Evolutionary conservation across 23 tunicate genomes (phyloP).

Genomic region (Trididemnum clinides): DNA sequence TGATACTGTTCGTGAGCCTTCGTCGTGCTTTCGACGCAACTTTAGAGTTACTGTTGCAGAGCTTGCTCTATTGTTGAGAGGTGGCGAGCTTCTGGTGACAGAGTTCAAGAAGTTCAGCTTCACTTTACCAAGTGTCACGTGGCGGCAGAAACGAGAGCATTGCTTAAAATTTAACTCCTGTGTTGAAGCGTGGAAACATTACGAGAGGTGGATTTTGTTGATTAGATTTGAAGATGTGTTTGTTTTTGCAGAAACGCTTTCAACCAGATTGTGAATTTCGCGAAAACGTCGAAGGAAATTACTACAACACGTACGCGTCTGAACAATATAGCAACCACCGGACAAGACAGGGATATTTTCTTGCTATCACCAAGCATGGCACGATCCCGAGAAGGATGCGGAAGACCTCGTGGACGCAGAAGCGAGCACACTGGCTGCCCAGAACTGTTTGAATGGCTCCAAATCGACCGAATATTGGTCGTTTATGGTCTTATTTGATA

Average conservation of each 20-base stretch:
- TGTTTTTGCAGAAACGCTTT: slow-evolving; percentile 53
- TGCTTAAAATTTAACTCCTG: not conserved
- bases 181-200: not conserved
- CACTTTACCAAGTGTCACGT: too few relatives aligned
- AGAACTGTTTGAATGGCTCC: slow-evolving; percentile 1
- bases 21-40: too few relatives aligned
- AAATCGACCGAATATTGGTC: too few relatives aligned
- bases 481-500: too few relatives aligned
- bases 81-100: too few relatives aligned
- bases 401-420: slow-evolving; percentile 43
- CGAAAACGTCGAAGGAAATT: slow-evolving; percentile 70
- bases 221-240: too few relatives aligned
- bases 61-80: too few relatives aligned
- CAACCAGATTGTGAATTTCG: slow-evolving; percentile 71
- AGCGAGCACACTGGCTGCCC: slow-evolving; percentile 81
- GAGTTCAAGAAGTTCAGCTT: too few relatives aligned
- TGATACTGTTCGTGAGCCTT: too few relatives aligned
- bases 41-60: too few relatives aligned
- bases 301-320: slow-evolving; percentile 83
- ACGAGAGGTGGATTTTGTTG: not conserved
- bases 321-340: slow-evolving; percentile 62
- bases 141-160: too few relatives aligned
- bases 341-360: slow-evolving; percentile 62
- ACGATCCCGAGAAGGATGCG: slow-evolving; percentile 48
- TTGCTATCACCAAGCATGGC: slow-evolving; percentile 62